Base-by-base conservation (phyloP, 1,140 invertebrate genomes). In the Ceratosolen solmsi region DNA sequence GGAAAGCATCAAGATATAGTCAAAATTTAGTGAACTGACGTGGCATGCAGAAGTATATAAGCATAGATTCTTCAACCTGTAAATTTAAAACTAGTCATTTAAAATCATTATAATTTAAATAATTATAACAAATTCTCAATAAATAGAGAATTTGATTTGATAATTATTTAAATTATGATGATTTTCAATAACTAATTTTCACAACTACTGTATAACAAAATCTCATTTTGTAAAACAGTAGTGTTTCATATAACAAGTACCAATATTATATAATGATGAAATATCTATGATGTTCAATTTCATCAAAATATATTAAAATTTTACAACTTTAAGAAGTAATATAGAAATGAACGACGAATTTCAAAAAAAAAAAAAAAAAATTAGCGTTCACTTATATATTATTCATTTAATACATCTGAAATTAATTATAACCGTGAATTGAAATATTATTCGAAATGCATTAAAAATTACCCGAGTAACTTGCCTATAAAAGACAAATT, bases 1-100 rank as follows among this genome's bases (percentile, higher is more conserved):
- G 51, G 58, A 82, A 27, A 78, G n/a, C 9, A 72, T 82, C 60
- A 60, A 79, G 25, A 41, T 60, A 9, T 15, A 60, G 36, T 27
- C n/a, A 22, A 58, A 76, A 76, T 38, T 46, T 46, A 13, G 41
- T 46, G 41, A 46, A 46, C 41, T n/a, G n/a, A n/a, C n/a, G n/a
- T n/a, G n/a, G n/a, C n/a, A n/a, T n/a, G n/a, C n/a, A n/a, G n/a
- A n/a, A n/a, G n/a, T n/a, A n/a, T n/a, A n/a, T n/a, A n/a, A n/a
- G n/a, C n/a, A n/a, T n/a, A n/a, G n/a, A n/a, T n/a, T n/a, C n/a
- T n/a, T n/a, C n/a, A n/a, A n/a, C n/a, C n/a, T n/a, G n/a, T n/a
- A n/a, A n/a, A n/a, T n/a, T n/a, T n/a, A n/a, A n/a, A n/a, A n/a
- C n/a, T n/a, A n/a, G n/a, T n/a, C n/a, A n/a, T n/a, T n/a, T n/a